Base-by-base conservation (phyloP, 2,113 vertebrate species). In the Pardalotus punctatus region DNA sequence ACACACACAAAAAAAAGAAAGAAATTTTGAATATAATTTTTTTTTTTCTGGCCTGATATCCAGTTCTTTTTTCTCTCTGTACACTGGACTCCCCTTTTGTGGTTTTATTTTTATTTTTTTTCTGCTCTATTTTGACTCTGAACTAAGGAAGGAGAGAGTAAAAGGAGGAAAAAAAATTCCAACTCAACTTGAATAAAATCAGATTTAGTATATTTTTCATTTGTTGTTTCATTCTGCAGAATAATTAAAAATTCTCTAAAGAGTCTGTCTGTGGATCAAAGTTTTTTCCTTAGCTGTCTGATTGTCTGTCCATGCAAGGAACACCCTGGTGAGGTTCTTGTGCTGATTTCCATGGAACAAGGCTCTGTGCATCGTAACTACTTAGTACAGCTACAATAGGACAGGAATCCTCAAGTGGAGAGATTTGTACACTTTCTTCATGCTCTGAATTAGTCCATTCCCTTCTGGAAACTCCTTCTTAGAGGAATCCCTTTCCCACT, bases 1-100 rank as follows among this genome's bases (percentile, higher is more conserved):
- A n/a, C n/a, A 71, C 36, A 50, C 58, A 36, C 43, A 47, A 57
- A 56, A 24, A 47, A 48, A 12, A 48, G 20, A 48, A 14, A 47
- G 2, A 54, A 5, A 56, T 17, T 65, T 81, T 87, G 16, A 67
- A 24, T 66, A 31, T 25, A 31, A 11, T 14, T 0, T 4, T 23
- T 18, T 86, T 84, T 70, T 84, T 70, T 67, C 65, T 78, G 50
- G 11, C 14, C 15, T 53, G 9, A 31, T 77, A 93, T 79, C 76
- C 70, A 81, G 28, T 19, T 62, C 12, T 53, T 83, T 77, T 74
- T 80, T 10, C 2, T 84, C 13, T 25, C 16, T n/a, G 11, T 42
- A 18, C 6, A 9, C 8, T 71, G 24, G 4, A 8, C 5, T 3
- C 1, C 6, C 4, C 2, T 61, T 47, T 13, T 57, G 7, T 36